phyloP scores from a whole-genome alignment of 2,888 invertebrate genomes.

The Glyphotaelius pellucidus region DNA sequence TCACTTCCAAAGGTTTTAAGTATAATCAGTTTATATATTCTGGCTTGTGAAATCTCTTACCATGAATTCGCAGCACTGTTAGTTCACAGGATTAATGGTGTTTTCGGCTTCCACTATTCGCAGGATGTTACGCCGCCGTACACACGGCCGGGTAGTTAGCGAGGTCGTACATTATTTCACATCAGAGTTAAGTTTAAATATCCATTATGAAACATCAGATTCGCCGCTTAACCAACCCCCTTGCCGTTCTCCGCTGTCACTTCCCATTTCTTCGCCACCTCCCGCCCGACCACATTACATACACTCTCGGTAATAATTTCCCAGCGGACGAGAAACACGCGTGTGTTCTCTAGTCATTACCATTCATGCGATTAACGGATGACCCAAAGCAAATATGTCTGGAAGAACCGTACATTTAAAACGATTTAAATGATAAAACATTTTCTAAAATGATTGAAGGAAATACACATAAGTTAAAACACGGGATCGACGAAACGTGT shows the following conservation, averaged over 20 bases:
- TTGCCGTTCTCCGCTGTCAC: background rate
- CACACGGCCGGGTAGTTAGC: background rate
- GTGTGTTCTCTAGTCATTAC: conserved; percentile 23
- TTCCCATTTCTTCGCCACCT: background rate
- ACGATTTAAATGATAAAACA: background rate
- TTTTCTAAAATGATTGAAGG: background rate
- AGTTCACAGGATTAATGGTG: background rate
- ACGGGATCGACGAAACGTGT: no score
- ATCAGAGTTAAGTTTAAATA: conserved; percentile 25
- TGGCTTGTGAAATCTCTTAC: background rate
- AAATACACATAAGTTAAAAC: background rate
- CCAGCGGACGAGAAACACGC: conserved; percentile 20
- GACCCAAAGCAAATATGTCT: background rate
- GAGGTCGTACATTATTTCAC: background rate
- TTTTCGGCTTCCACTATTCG: background rate
- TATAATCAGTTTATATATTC: no score
- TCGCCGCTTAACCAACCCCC: background rate
- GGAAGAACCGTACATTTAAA: background rate
- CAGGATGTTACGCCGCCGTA: background rate
- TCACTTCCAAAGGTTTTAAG: no score
- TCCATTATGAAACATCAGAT: background rate
- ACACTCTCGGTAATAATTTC: conserved; percentile 40
- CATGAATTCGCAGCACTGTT: no score
- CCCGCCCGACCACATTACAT: background rate
- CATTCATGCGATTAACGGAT: background rate